These are phyloP conservation scores for Daktulosphaira vitifoliae DNA, from an alignment of 1,140 invertebrate species.

Conservation along the genomic window DNA sequence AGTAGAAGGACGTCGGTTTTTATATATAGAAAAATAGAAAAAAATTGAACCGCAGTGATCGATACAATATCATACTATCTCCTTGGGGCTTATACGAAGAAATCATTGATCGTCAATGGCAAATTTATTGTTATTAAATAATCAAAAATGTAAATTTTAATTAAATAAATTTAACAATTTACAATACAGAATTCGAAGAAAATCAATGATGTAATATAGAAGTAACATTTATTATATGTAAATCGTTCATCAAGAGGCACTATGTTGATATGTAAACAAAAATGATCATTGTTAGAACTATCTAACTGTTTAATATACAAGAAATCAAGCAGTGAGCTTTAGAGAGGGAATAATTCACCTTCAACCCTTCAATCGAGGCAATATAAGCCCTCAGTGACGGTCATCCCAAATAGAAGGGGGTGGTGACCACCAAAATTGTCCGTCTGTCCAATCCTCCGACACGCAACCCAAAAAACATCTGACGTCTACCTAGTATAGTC, in stretches of 20 bases:
- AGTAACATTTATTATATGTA: too few relatives aligned
- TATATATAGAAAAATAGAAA: background rate
- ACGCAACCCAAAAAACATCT: conserved; percentile 15
- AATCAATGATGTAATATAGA: too few relatives aligned
- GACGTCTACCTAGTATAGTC: background rate
- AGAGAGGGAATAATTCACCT: conserved; percentile 11
- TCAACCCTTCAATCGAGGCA: background rate
- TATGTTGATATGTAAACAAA: conserved; percentile 8
- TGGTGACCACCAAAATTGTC: background rate
- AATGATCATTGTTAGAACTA: background rate
- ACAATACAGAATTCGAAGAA: too few relatives aligned
- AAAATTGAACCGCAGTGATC: too few relatives aligned
- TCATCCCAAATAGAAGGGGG: background rate
- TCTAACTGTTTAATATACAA: background rate
- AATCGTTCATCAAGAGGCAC: too few relatives aligned
- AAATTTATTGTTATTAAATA: too few relatives aligned
- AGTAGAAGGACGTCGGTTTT: background rate
- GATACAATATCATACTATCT: too few relatives aligned
- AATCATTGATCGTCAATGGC: too few relatives aligned
- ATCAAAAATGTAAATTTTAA: too few relatives aligned
- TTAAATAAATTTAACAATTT: too few relatives aligned
- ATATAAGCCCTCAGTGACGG: background rate
- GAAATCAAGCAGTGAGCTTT: background rate
- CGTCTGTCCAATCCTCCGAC: background rate
- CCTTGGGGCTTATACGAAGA: too few relatives aligned